Evolutionary conservation across 1,140 invertebrate species (phyloP).

Genomic region (Drosophila lini): DNA sequence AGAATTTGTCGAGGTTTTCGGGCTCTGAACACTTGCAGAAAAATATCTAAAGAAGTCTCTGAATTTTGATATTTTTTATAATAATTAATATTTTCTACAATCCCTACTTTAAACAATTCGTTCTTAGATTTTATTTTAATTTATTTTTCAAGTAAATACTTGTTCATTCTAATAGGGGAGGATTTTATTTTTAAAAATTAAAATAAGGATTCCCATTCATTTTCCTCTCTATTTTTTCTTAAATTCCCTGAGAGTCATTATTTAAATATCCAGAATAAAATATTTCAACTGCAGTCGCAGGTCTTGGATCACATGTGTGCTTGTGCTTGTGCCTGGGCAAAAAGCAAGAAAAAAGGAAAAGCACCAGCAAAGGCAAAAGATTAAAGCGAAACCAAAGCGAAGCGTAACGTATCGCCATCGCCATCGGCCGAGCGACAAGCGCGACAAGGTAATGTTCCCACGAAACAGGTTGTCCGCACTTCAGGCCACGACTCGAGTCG

Average conservation of each 20-base stretch:
- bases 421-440: constrained; percentile 75
- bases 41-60: neutral
- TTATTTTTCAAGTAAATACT: too few relatives aligned
- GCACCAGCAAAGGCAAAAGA: constrained; percentile 56
- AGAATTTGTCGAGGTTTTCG: constrained; percentile 66
- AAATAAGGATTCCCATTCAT: neutral
- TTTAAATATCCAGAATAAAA: constrained; percentile 10
- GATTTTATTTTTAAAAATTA: too few relatives aligned
- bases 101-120: too few relatives aligned
- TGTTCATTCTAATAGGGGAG: too few relatives aligned
- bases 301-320: constrained; percentile 34
- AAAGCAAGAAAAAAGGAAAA: constrained; percentile 21
- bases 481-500: constrained; percentile 72
- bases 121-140: too few relatives aligned
- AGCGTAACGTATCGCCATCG: constrained; percentile 81
- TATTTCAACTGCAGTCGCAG: constrained; percentile 41
- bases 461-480: constrained; percentile 84
- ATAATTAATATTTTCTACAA: too few relatives aligned
- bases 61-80: too few relatives aligned
- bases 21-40: constrained; percentile 4
- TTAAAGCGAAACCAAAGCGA: constrained; percentile 83
- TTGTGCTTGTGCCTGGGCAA: neutral
- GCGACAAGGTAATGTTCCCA: constrained; percentile 84
- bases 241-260: neutral
- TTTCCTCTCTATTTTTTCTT: neutral